These are phyloP conservation scores for Leptopilina syphax DNA, from an alignment of 2,888 invertebrate genomes.

Conservation along the genomic window DNA sequence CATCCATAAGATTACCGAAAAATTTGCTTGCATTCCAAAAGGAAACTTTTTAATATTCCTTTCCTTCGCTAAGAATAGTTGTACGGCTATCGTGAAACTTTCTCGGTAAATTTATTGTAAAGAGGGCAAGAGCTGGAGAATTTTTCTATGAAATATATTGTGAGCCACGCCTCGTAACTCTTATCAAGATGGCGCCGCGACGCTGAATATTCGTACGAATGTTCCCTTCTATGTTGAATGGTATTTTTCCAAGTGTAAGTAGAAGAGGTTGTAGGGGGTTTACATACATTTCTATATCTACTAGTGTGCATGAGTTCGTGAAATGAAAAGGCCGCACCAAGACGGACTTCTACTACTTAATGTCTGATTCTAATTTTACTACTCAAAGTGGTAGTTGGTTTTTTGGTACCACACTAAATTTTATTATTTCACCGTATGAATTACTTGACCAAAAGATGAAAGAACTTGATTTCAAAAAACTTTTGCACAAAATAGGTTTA, in stretches of 20 bases:
- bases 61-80: slow-evolving; percentile 45
- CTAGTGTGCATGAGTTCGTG: background rate
- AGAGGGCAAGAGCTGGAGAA: slow-evolving; percentile 51
- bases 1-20: no score
- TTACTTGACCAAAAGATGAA: no score
- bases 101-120: slow-evolving; percentile 61
- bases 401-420: no score
- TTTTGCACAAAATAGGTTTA: no score
- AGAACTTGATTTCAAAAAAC: no score
- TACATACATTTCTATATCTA: background rate
- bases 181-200: slow-evolving; percentile 63
- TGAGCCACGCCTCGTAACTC: slow-evolving; percentile 67
- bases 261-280: background rate
- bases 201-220: slow-evolving; percentile 58
- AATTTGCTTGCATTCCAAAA: background rate
- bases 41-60: background rate
- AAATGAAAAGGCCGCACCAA: slow-evolving; percentile 37
- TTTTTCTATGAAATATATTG: slow-evolving; percentile 67
- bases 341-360: slow-evolving; percentile 34
- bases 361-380: slow-evolving; percentile 14
- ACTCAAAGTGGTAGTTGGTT: background rate
- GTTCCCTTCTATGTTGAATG: slow-evolving; percentile 35
- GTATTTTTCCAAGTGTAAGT: slow-evolving; percentile 23
- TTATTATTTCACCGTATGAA: no score
- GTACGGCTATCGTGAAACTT: slow-evolving; percentile 55